phyloP scores from a whole-genome alignment of 35 echinoderm and acorn worm genomes.

The Diadema setosum region DNA sequence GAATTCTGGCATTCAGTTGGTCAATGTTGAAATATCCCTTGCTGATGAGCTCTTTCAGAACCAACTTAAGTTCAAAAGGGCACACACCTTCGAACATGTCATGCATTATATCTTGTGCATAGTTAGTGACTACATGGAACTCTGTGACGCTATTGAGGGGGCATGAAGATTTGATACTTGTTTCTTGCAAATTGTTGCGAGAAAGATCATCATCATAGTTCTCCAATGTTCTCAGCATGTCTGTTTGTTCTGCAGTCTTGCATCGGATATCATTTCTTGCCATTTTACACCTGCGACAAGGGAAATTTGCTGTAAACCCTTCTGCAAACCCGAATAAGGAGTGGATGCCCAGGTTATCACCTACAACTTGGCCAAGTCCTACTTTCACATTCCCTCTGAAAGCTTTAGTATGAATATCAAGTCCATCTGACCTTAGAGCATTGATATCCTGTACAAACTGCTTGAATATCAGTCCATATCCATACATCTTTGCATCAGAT shows the following conservation, averaged over 20 bases:
- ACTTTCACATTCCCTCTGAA: conserved; percentile 47
- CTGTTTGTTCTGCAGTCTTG: neutral
- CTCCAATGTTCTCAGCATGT: neutral
- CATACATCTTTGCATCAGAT: too few species aligned
- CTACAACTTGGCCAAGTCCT: conserved; percentile 35
- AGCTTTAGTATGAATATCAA: neutral
- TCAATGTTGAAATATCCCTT: neutral
- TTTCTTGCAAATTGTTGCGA: neutral
- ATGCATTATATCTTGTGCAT: neutral
- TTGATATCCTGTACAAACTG: too few species aligned
- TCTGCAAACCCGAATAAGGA: too few species aligned
- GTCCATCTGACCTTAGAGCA: neutral
- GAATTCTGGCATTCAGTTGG: neutral
- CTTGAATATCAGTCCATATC: too few species aligned
- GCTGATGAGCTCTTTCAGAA: neutral
- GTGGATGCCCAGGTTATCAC: too few species aligned
- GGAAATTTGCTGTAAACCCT: too few species aligned
- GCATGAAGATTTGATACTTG: conserved; percentile 38
- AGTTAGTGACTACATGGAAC: neutral
- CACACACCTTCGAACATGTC: neutral
- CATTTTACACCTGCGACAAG: too few species aligned
- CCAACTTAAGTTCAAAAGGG: neutral
- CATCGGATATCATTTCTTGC: too few species aligned
- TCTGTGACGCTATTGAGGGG: neutral
- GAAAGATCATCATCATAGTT: conserved; percentile 30